Conservation (phyloP, 2,888 invertebrate genomes). For the Xanthorhoe designata region DNA sequence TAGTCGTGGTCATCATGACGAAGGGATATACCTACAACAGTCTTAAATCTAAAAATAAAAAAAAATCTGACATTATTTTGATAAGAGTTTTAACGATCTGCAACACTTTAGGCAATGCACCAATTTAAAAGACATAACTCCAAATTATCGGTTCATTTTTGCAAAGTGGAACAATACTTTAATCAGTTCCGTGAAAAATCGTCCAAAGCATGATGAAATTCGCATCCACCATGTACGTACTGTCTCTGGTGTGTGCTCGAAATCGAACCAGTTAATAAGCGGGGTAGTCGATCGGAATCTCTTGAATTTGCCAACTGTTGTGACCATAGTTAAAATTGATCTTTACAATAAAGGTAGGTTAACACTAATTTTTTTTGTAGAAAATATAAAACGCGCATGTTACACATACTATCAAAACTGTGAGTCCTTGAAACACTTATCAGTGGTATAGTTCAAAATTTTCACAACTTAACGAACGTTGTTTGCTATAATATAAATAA, state of each 20-base stretch:
- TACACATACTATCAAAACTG: too few species aligned
- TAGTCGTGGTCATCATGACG: too few species aligned
- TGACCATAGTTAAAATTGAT: slow-evolving; percentile 39
- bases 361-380: too few species aligned
- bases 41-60: too few species aligned
- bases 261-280: slow-evolving; percentile 44
- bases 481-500: too few species aligned
- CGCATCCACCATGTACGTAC: slow-evolving; percentile 47
- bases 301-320: slow-evolving; percentile 37
- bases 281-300: slow-evolving; percentile 40
- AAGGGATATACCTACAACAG: too few species aligned
- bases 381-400: too few species aligned
- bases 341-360: background rate
- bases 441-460: too few species aligned
- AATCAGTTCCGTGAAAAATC: slow-evolving; percentile 45
- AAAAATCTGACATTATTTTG: background rate
- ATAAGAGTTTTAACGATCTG: slow-evolving; percentile 25
- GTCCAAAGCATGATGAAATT: slow-evolving; percentile 45
- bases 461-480: too few species aligned
- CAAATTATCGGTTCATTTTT: slow-evolving; percentile 39
- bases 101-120: slow-evolving; percentile 29
- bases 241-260: slow-evolving; percentile 38
- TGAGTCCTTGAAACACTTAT: too few species aligned
- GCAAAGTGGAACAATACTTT: slow-evolving; percentile 44
- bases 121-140: slow-evolving; percentile 37